phyloP scores from a whole-genome alignment of 2,113 vertebrate genomes.

The Thalassarche chlororhynchos region DNA sequence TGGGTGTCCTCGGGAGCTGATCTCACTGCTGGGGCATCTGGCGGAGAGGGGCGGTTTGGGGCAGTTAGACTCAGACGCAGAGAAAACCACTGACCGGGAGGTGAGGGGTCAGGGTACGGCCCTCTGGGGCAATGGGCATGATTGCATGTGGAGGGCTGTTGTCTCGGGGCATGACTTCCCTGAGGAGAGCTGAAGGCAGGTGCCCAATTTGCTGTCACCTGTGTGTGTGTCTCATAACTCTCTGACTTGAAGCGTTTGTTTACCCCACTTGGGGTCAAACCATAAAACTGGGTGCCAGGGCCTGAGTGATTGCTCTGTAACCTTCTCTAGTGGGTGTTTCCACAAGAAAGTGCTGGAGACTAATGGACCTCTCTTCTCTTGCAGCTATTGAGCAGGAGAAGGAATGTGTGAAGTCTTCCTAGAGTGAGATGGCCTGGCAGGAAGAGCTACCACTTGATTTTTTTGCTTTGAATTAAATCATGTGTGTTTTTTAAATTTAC shows the following conservation, averaged over 20 bases:
- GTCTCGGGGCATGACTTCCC: background rate
- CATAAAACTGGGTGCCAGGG: background rate
- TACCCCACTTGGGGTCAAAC: accelerated
- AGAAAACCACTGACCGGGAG: accelerated
- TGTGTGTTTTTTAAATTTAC: constrained; percentile 11
- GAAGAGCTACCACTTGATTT: background rate
- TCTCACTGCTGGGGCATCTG: background rate
- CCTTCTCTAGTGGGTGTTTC: background rate
- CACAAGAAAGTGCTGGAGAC: background rate
- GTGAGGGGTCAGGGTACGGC: background rate
- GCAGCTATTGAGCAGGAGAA: constrained; percentile 86
- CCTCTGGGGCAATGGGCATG: accelerated
- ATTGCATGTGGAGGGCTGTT: accelerated
- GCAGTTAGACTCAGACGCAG: too few species aligned
- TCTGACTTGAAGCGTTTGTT: background rate
- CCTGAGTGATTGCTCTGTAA: background rate
- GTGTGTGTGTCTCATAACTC: background rate
- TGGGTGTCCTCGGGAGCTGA: background rate
- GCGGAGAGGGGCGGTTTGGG: background rate
- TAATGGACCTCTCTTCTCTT: constrained; percentile 37
- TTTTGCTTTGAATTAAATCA: constrained; percentile 27
- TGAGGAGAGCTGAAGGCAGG: background rate
- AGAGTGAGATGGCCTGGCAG: constrained; percentile 19
- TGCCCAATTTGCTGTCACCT: background rate
- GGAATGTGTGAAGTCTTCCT: constrained; percentile 71